phyloP scores from a whole-genome alignment of 1,140 invertebrate species.

The Polypedilum pembai region DNA sequence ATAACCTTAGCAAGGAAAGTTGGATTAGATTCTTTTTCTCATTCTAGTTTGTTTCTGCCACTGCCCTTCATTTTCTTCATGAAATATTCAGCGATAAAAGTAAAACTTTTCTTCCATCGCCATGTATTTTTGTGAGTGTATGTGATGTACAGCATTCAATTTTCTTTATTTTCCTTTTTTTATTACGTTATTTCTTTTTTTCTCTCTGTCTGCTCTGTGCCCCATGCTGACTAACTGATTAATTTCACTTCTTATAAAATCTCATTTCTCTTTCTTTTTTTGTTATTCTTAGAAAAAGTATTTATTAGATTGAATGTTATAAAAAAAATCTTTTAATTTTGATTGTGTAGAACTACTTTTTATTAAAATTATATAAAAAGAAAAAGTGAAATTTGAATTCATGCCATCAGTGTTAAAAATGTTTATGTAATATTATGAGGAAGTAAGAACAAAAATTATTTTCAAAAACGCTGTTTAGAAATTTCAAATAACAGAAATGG shows the following conservation, averaged over 20 bases:
- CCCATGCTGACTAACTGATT: neutral
- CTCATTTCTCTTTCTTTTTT: too few species aligned
- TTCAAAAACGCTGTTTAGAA: too few species aligned
- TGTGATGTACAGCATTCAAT: constrained; percentile 2
- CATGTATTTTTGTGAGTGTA: neutral
- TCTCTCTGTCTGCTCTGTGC: neutral
- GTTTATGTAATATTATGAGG: too few species aligned
- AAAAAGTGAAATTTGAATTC: neutral
- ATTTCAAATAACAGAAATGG: too few species aligned
- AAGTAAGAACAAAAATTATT: too few species aligned
- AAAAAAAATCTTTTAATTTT: too few species aligned
- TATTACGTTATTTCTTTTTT: neutral
- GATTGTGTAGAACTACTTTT: too few species aligned
- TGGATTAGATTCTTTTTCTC: neutral
- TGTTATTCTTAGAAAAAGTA: too few species aligned
- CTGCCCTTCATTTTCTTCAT: constrained; percentile 9
- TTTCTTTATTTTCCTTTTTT: neutral
- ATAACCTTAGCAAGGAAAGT: neutral
- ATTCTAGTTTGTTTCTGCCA: neutral
- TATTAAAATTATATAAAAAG: too few species aligned
- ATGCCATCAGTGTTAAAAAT: too few species aligned
- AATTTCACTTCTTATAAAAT: neutral
- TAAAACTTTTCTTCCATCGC: neutral
- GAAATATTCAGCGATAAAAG: constrained; percentile 9
- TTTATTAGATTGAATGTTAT: too few species aligned